A percentile compares a stretch with the other conserved stretches of the same genome.
These are phyloP conservation scores for Hypselothyrea guttata DNA, from an alignment of 2,888 invertebrate genomes.

Conservation along the genomic window DNA sequence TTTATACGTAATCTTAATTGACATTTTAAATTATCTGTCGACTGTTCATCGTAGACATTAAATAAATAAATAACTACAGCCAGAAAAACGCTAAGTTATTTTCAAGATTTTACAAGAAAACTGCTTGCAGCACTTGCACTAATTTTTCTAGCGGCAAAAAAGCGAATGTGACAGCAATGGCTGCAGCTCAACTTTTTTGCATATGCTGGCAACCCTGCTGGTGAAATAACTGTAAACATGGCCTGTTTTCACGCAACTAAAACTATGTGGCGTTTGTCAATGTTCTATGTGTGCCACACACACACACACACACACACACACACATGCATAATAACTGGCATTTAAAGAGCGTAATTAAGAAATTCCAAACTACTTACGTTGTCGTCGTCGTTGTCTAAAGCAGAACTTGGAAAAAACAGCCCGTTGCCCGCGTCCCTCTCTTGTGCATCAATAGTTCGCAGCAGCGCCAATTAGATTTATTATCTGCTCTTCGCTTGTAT, in stretches of 20 bases:
- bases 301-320: no score
- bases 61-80: no score
- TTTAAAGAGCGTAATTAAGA: constrained; percentile 46
- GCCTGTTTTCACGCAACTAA: constrained; percentile 4
- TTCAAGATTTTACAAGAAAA: no score
- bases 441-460: constrained; percentile 52
- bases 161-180: no score
- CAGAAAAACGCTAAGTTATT: no score
- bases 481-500: constrained; percentile 4
- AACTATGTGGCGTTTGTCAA: constrained; percentile 17
- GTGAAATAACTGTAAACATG: constrained; percentile 50
- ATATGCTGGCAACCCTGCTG: constrained; percentile 42
- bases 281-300: constrained; percentile 36
- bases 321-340: constrained; percentile 22
- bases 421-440: constrained; percentile 35
- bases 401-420: constrained; percentile 62
- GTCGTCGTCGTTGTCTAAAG: constrained; percentile 75
- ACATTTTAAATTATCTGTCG: no score
- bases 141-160: no score
- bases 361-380: constrained; percentile 71
- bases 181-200: constrained; percentile 3
- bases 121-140: no score
- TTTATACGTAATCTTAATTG: no score
- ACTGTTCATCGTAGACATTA: no score
- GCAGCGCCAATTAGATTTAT: constrained; percentile 23